Evolutionary conservation across 2,797 vertebrate species (phyloP), one percentile per base, ranked within the genome.

Genomic region (Babyrousa celebensis): DNA sequence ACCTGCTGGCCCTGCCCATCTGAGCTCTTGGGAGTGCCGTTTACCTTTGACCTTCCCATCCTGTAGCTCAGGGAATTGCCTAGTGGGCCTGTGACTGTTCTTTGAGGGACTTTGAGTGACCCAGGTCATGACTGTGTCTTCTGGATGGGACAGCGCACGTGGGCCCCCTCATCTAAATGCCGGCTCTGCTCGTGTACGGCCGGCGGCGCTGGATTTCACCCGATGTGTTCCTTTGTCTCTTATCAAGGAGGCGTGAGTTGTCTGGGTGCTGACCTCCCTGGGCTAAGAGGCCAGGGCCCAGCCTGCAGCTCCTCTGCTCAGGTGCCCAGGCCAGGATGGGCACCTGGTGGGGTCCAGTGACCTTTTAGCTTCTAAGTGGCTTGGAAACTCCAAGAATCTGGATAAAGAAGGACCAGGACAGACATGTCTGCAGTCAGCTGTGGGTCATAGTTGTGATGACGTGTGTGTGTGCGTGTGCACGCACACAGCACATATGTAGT

Each of bases 141-240:
- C 36, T 62, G 18, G 83, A 27, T 6, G 43, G 40, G 56, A 56
- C 23, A 36, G 48, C 40, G 4, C 0, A 0, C 1, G 15, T 23
- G 60, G 27, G 17, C 40, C 48, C 62, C 62, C 89, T 25, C 0
- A 12, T 11, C 60, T 85, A 1, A 1, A 6, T 7, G 70, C 79
- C 0, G 0, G 48, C 65, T 58, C n/a, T 27, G 43, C 32, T 65
- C 54, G 1, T 8, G 11, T 29, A 48, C 60, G 43, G 0, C 21
- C 0, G 4, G 79, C 20, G 60, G 27, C 43, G 1, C 1, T 3
- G 80, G 68, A 9, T 60, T 52, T 23, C 54, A 11, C 3, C 0
- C 1, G 0, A 3, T 1, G 25, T 27, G 75, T 77, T 6, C 58
- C 16, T 70, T 3, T 0, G 0, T 48, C 54, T 40, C 27, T 74